Evolutionary conservation across 1,140 invertebrate species (phyloP).

Genomic region (Papilio polyxenes): DNA sequence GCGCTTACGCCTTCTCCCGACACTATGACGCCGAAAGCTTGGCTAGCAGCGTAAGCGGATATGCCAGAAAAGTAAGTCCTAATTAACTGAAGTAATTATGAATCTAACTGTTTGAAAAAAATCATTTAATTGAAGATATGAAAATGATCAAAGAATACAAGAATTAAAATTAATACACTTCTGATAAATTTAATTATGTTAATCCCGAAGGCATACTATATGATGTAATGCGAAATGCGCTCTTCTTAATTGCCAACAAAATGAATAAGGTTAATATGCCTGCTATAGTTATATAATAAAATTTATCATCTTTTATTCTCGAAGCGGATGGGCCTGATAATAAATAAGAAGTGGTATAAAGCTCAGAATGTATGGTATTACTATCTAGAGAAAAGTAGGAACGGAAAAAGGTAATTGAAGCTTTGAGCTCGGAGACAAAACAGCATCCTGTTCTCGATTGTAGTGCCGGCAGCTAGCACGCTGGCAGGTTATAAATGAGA

Average conservation of each 20-base stretch:
- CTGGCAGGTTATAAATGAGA: background rate
- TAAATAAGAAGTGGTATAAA: background rate
- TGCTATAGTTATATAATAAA: background rate
- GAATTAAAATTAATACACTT: background rate
- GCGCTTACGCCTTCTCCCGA: constrained; percentile 68
- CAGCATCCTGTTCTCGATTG: constrained; percentile 15
- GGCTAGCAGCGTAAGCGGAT: constrained; percentile 63
- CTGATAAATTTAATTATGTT: background rate
- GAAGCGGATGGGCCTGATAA: background rate
- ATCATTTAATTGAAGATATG: background rate
- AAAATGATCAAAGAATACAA: background rate
- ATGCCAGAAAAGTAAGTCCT: constrained; percentile 58
- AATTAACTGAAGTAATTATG: background rate
- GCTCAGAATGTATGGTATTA: background rate
- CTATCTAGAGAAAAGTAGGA: constrained; percentile 5
- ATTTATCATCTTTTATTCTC: background rate
- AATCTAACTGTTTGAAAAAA: background rate
- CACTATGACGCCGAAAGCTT: constrained; percentile 74
- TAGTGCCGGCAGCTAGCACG: background rate
- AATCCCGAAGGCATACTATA: background rate
- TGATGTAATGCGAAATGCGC: too few species aligned
- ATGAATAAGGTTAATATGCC: background rate
- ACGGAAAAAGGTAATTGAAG: constrained; percentile 29
- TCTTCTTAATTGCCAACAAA: too few species aligned
- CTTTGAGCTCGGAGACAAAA: constrained; percentile 28